These are phyloP conservation scores for Accipiter virgatus DNA, from an alignment of 2,113 vertebrate species.

Conservation along the genomic window DNA sequence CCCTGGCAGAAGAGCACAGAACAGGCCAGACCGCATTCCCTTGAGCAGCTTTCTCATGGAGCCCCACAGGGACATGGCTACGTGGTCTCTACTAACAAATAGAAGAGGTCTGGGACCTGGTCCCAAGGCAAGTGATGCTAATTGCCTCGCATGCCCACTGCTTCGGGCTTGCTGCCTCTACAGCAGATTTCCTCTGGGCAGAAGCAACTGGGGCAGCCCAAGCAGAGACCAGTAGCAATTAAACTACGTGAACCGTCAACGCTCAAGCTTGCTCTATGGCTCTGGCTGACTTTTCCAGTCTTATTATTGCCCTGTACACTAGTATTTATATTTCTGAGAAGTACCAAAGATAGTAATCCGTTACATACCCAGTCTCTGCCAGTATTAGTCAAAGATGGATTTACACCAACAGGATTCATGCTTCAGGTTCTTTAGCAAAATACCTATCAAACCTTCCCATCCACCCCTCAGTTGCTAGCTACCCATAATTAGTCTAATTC, in stretches of 20 bases:
- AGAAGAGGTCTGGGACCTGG: neutral
- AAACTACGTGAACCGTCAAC: neutral
- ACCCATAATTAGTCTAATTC: neutral
- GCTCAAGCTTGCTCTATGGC: neutral
- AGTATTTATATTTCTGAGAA: neutral
- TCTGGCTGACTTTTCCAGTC: neutral
- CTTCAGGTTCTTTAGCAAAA: neutral
- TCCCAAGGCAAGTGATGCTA: neutral
- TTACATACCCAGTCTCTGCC: neutral
- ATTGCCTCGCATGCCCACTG: fast-evolving
- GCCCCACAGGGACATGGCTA: neutral
- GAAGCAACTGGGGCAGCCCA: neutral
- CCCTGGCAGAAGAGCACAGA: neutral
- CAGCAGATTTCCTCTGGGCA: neutral
- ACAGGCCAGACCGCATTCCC: conserved; percentile 44
- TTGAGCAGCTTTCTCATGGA: neutral
- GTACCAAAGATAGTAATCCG: neutral
- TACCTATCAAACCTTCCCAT: neutral
- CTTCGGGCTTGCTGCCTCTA: neutral
- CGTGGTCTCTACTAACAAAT: neutral
- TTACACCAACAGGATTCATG: neutral
- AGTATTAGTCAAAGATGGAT: neutral
- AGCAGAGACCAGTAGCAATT: neutral
- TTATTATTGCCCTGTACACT: neutral
- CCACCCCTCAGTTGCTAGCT: neutral